Evolutionary conservation across 2,888 invertebrate species (phyloP).

Genomic region (Polyommatus icarus): DNA sequence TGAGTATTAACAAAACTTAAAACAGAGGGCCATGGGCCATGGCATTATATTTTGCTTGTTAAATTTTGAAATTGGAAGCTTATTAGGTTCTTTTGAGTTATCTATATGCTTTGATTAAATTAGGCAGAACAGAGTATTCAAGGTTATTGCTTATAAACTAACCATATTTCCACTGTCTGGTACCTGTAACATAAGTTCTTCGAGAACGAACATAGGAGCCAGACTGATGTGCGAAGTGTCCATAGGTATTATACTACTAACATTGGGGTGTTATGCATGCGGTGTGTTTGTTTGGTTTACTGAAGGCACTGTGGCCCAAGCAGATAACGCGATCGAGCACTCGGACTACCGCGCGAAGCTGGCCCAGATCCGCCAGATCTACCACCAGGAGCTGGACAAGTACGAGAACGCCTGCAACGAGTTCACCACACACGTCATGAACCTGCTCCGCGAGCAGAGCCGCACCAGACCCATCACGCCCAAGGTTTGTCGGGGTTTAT

Average conservation of each 20-base stretch:
- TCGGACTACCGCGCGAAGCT: conserved; percentile 99
- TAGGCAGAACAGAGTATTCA: too few species aligned
- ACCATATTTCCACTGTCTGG: not conserved
- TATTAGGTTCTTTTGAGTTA: too few species aligned
- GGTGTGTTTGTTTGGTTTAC: conserved; percentile 54
- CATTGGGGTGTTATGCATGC: conserved; percentile 51
- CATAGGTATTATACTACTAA: not conserved
- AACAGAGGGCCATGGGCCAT: too few species aligned
- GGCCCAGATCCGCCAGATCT: conserved; percentile 98
- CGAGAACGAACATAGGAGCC: not conserved
- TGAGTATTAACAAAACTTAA: too few species aligned
- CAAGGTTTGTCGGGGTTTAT: conserved; percentile 73
- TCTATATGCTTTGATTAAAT: too few species aligned
- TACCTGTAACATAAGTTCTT: not conserved
- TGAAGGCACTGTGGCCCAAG: conserved; percentile 85
- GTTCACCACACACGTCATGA: conserved; percentile 99
- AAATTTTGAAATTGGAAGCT: too few species aligned
- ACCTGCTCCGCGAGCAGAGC: conserved; percentile 96
- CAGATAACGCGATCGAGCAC: conserved; percentile 98
- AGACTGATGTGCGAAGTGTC: not conserved
- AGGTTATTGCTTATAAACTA: not conserved
- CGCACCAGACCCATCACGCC: conserved; percentile 98
- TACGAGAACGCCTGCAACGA: conserved; percentile 99
- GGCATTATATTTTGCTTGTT: too few species aligned
- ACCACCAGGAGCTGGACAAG: conserved; percentile 99